Evolutionary conservation across 2,888 invertebrate species (phyloP), one percentile per base, ranked within the genome.

Genomic region (Mesorhabditis spiculigera): DNA sequence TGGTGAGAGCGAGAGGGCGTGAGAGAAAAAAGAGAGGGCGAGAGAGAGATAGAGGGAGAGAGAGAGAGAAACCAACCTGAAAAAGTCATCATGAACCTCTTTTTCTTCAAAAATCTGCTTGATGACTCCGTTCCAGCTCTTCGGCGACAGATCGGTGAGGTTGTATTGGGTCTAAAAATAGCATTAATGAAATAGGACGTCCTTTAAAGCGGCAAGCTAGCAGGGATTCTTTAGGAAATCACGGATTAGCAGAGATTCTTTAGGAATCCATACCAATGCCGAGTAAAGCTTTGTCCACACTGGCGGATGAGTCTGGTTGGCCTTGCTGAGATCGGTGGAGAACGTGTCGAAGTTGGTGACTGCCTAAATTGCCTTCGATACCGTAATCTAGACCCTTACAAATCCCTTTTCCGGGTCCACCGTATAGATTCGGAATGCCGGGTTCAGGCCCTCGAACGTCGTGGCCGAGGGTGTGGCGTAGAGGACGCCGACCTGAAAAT

Each of bases 241-340:
- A 8, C n/a, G n/a, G n/a, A n/a, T n/a, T n/a, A n/a, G n/a, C n/a
- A n/a, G n/a, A n/a, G n/a, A n/a, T n/a, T n/a, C n/a, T n/a, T n/a
- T n/a, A n/a, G n/a, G n/a, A n/a, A n/a, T n/a, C n/a, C n/a, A n/a
- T n/a, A n/a, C n/a, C n/a, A n/a, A n/a, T n/a, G 93, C 91, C n/a
- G 91, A 90, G 85, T 93, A 93, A 43, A 92, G 90, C 85, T 90
- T 89, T 81, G 89, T 90, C 93, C 93, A 93, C 5, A 87, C 87
- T 0, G 93, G 92, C 13, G 88, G 86, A 43, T 77, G 77, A 0
- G 88, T 87, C 10, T 89, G 83, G 85, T 92, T 93, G 0, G 93
- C 92, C 84, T 70, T 69, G 16, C 67, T 68, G 5, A 94, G 86
- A 86, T 93, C 92, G 85, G 91, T 91, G 13, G 90, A 90, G 88